Evolutionary conservation across 2,797 vertebrate genomes (phyloP).

Genomic region (Myiotriccus ornatus): DNA sequence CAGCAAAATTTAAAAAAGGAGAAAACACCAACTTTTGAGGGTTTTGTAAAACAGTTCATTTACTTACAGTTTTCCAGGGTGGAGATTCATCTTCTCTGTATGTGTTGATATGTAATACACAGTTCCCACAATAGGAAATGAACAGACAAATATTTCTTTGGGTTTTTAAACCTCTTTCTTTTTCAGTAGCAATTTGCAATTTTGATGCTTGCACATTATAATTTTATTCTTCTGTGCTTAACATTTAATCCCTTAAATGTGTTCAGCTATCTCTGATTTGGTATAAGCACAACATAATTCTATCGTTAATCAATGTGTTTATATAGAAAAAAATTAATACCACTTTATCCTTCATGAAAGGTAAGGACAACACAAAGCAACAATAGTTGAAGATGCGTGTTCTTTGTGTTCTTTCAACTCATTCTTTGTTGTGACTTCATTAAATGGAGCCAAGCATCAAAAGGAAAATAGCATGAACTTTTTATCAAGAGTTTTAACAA

Average conservation of each 20-base stretch:
- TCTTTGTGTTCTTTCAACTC: not conserved
- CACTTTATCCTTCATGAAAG: not conserved
- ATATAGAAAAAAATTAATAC: not conserved
- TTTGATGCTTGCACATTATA: not conserved
- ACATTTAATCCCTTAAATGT: not conserved
- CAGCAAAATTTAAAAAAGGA: not conserved
- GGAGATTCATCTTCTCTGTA: not conserved
- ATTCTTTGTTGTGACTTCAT: not conserved
- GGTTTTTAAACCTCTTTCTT: not conserved
- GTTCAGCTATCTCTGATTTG: not conserved
- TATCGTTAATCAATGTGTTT: not conserved
- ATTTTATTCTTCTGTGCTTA: not conserved
- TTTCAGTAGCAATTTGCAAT: not conserved
- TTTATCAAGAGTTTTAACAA: conserved; percentile 21
- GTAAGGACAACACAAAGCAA: not conserved
- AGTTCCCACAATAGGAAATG: not conserved
- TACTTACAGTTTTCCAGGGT: not conserved
- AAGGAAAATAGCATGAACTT: not conserved
- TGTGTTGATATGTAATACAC: not conserved
- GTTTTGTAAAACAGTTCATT: not conserved
- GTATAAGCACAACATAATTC: conserved; percentile 21
- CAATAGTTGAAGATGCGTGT: not conserved
- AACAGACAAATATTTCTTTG: not conserved
- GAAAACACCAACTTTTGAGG: rapidly evolving
- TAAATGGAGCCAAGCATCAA: not conserved